A percentile compares a stretch with the other conserved stretches of the same genome.
phyloP scores from a whole-genome alignment of 2,888 invertebrate species.

The Luperina nickerlii region DNA sequence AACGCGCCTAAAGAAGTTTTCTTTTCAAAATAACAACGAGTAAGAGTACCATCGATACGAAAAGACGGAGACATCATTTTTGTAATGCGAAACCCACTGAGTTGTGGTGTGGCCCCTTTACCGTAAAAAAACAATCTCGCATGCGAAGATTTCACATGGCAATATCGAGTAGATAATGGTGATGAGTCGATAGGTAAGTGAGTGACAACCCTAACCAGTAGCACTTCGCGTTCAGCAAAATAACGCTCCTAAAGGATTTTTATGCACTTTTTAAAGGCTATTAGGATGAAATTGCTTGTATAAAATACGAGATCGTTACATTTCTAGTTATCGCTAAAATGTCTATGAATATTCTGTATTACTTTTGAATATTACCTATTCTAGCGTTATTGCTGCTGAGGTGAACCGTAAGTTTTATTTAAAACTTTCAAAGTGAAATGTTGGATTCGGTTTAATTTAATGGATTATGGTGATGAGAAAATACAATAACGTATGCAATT shows the following conservation, averaged over 20 bases:
- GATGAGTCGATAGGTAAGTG: background rate
- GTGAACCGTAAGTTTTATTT: conserved; percentile 16
- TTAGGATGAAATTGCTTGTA: conserved; percentile 53
- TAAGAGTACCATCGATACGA: too few species aligned
- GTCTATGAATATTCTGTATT: conserved; percentile 56
- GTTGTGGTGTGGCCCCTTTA: background rate
- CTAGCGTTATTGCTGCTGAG: conserved; percentile 35
- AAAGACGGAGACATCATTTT: background rate
- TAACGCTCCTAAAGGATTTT: conserved; percentile 36
- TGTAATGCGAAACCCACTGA: background rate
- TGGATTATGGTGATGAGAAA: background rate
- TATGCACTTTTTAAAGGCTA: conserved; percentile 53
- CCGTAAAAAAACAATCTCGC: too few species aligned
- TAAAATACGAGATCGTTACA: conserved; percentile 48
- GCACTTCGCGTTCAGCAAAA: conserved; percentile 31
- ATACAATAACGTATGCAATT: background rate
- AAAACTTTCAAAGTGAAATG: conserved; percentile 20
- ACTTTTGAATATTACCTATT: conserved; percentile 45
- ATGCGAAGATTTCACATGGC: background rate
- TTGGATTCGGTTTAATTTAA: background rate
- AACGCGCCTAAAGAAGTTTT: too few species aligned
- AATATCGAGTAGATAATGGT: background rate
- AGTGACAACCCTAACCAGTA: background rate
- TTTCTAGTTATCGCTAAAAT: conserved; percentile 40
- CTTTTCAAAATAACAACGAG: too few species aligned